Conservation (phyloP, 2,797 vertebrate species). For the Tapera naevia region DNA sequence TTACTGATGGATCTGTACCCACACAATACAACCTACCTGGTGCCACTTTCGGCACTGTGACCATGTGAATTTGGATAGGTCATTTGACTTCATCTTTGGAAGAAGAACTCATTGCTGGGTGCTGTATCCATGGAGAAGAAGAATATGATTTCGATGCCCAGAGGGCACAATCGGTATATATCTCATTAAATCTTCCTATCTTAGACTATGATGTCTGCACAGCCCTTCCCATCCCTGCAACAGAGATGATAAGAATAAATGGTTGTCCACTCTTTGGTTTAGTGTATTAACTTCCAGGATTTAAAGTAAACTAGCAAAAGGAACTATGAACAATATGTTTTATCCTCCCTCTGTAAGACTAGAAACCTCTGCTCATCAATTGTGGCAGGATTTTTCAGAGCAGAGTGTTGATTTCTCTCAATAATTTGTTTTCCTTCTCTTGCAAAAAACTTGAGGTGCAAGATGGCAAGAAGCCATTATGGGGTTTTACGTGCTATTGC, state of each 20-base stretch:
- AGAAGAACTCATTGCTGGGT: accelerated
- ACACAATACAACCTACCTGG: too few relatives aligned
- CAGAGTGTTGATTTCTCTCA: neutral
- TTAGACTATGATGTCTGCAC: neutral
- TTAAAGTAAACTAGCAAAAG: neutral
- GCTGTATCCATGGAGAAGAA: neutral
- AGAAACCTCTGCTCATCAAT: neutral
- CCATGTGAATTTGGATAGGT: neutral
- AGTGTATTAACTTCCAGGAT: neutral
- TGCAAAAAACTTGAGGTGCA: neutral
- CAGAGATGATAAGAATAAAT: neutral
- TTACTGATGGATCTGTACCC: neutral
- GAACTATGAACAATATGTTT: neutral
- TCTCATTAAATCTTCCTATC: neutral
- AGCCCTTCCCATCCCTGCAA: neutral
- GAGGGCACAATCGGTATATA: neutral
- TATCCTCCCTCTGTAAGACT: neutral
- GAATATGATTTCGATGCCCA: neutral
- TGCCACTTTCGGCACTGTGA: neutral
- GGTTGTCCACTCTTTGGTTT: neutral
- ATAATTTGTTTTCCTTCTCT: neutral
- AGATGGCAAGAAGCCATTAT: accelerated
- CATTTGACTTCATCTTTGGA: neutral
- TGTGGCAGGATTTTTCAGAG: neutral
- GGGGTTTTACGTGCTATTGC: neutral